Percentiles rank a stretch among this genome's conserved stretches.
phyloP scores from a whole-genome alignment of 2,797 vertebrate genomes.

The Glyptemys insculpta region DNA sequence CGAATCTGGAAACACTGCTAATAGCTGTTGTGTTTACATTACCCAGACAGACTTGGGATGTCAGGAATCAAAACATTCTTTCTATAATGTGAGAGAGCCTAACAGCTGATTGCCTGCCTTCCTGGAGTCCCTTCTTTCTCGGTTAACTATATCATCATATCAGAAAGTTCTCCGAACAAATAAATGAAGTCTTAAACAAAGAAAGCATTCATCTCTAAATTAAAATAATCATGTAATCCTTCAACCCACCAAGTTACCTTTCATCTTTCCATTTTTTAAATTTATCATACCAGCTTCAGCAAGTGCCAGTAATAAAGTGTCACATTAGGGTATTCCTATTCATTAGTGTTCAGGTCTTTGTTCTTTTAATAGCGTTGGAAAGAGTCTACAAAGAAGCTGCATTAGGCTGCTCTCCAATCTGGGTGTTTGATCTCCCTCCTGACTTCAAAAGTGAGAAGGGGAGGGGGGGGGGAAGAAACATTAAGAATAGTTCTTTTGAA shows the following conservation, averaged over 20 bases:
- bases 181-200: constrained; percentile 71
- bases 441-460: constrained; percentile 73
- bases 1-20: background rate
- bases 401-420: constrained; percentile 80
- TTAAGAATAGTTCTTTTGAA: constrained; percentile 78
- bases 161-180: constrained; percentile 69
- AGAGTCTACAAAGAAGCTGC: constrained; percentile 79
- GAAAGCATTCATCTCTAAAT: constrained; percentile 65
- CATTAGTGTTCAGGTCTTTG: constrained; percentile 79
- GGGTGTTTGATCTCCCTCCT: constrained; percentile 79
- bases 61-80: constrained; percentile 16
- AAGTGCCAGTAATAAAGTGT: constrained; percentile 75
- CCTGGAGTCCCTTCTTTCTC: constrained; percentile 4
- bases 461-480: constrained; percentile 25
- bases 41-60: background rate
- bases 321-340: constrained; percentile 77
- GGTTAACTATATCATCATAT: constrained; percentile 32
- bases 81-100: background rate
- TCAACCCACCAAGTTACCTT: constrained; percentile 68
- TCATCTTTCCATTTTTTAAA: constrained; percentile 64
- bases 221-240: constrained; percentile 77
- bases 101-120: background rate
- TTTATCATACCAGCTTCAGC: constrained; percentile 71
- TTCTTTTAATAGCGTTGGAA: constrained; percentile 83
- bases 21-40: background rate